Conservation (phyloP, 2,888 invertebrate genomes). For the Hofmannophila pseudospretella region DNA sequence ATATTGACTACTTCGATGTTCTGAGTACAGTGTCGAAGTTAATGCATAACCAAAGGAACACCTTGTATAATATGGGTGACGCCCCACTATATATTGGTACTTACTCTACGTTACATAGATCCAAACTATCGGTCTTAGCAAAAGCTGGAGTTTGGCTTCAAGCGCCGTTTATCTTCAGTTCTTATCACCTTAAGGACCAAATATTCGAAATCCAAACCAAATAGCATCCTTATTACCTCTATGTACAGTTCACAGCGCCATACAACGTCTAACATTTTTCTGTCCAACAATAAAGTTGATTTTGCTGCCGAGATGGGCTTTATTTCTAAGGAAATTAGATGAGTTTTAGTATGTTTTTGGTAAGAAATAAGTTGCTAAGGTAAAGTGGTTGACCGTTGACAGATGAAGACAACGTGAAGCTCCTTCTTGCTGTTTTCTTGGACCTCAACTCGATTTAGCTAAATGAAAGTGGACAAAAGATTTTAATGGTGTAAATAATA, state of each 20-base stretch:
- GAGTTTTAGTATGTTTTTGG: slow-evolving; percentile 18
- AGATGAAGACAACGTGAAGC: slow-evolving; percentile 56
- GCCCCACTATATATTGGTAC: no score
- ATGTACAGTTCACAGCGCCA: not conserved
- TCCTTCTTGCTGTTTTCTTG: slow-evolving; percentile 59
- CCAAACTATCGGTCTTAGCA: no score
- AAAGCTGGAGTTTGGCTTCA: no score
- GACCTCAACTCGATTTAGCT: slow-evolving; percentile 59
- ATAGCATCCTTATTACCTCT: not conserved
- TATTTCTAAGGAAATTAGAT: slow-evolving; percentile 19
- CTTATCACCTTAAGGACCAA: no score
- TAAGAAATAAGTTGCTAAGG: slow-evolving; percentile 23
- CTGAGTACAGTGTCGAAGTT: no score
- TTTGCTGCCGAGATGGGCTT: slow-evolving; percentile 13
- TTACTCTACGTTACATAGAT: no score
- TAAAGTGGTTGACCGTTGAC: slow-evolving; percentile 53
- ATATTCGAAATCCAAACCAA: no score
- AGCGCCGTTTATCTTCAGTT: no score
- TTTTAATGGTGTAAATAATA: no score
- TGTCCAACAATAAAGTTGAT: slow-evolving; percentile 6
- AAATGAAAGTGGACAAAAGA: slow-evolving; percentile 58
- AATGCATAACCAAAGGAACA: no score
- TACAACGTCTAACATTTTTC: slow-evolving; percentile 6
- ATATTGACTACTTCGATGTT: no score
- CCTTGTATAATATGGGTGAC: no score